Base-by-base conservation (phyloP, 2,113 vertebrate genomes). In the Sisor rabdophorus region DNA sequence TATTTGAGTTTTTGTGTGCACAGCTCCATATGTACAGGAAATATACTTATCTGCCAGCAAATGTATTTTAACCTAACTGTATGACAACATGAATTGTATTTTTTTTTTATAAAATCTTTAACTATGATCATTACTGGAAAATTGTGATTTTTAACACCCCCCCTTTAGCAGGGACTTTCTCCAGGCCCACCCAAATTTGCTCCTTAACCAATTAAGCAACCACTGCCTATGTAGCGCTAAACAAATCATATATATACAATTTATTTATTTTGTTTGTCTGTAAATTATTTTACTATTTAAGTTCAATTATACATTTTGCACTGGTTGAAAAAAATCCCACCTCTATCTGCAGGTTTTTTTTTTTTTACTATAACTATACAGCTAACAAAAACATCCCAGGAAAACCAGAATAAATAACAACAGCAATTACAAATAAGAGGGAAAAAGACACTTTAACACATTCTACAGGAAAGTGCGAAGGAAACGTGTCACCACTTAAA, bases 391-490 rank as follows among this genome's bases (percentile, higher is more conserved):
- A 54, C 10, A 32, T 36, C 70, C 19, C 58, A n/a, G 2, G 7
- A 13, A 19, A 1, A 36, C 1, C 4, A 13, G n/a, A 30, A 7
- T 24, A 55, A 40, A 61, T 47, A 75, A 61, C 17, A 53, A n/a
- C 6, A 36, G n/a, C 50, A 44, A 67, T 53, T 30, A 67, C 1
- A 56, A 24, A 71, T 47, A 52, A 56, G 4, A 65, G 55, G 61
- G 61, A 36, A 73, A 75, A 61, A 60, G 73, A 68, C 54, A 55
- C 15, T 75, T 81, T 82, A 77, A 56, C 79, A 76, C 60, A 32
- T 80, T 71, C 80, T 48, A 67, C 55, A 61, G 24, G 36, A 60
- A 85, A 73, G 82, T 85, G 84, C 75, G 71, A 86, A 86, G 79
- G 52, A 81, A 78, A 79, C 73, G 54, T 72, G 73, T 76, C 73